Percentiles rank a stretch among this genome's conserved stretches.
Evolutionary conservation across 2,888 invertebrate species (phyloP).

Genomic region (Platycheirus albimanus): DNA sequence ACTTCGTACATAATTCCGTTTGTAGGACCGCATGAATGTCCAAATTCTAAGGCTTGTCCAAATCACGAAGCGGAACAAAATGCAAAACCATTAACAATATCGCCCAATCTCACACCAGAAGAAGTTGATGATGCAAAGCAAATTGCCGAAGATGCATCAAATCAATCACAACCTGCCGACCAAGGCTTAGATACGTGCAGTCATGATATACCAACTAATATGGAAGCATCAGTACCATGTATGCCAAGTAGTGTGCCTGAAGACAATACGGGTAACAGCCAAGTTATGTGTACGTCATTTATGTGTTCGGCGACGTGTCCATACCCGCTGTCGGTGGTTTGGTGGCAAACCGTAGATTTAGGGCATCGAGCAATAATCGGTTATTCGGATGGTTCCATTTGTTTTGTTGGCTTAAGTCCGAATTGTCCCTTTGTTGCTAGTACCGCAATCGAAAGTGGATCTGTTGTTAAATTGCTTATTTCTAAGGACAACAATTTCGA

Average conservation of each 20-base stretch:
- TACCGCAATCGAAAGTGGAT: constrained; percentile 81
- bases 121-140: constrained; percentile 59
- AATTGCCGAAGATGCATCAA: constrained; percentile 52
- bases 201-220: constrained; percentile 80
- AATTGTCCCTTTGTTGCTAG: constrained; percentile 83
- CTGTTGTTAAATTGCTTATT: constrained; percentile 83
- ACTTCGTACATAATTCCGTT: constrained; percentile 83
- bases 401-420: constrained; percentile 82
- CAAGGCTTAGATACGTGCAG: constrained; percentile 76
- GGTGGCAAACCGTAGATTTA: constrained; percentile 90
- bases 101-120: constrained; percentile 37
- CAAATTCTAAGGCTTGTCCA: constrained; percentile 82
- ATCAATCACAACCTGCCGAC: constrained; percentile 46
- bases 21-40: constrained; percentile 82
- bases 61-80: constrained; percentile 77
- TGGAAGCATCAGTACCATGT: constrained; percentile 75
- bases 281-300: constrained; percentile 80
- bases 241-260: constrained; percentile 75
- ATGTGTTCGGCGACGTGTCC: constrained; percentile 82
- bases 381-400: constrained; percentile 86
- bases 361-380: constrained; percentile 88
- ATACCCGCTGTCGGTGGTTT: constrained; percentile 86
- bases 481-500: constrained; percentile 87
- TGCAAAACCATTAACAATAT: background rate
- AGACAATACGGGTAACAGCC: constrained; percentile 78